Evolutionary conservation across 2,888 invertebrate species (phyloP), one percentile per base, ranked within the genome.

Genomic region (Rotaria socialis): DNA sequence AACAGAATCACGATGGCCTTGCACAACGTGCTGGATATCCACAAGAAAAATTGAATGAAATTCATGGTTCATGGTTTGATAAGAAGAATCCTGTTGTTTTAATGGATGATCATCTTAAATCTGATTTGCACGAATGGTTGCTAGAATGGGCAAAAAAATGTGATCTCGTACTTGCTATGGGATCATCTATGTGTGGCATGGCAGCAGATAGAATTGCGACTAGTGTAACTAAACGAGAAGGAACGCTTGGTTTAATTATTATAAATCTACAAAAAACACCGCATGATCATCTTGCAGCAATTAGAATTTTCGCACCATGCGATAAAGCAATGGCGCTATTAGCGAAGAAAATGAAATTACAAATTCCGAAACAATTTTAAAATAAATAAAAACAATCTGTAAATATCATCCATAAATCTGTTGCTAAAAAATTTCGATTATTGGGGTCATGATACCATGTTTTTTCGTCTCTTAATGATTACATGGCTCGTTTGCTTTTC

Each of bases 191-290:
- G 67, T 67, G 41, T 35, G 67, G 67, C 2, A 67, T 67, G 67
- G 35, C 35, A 35, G 67, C 67, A 6, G 67, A 67, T 41, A 35
- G 0, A 5, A 19, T 67, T 41, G 67, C 67, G 6, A 67, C 35
- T 0, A 67, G 67, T 16, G 67, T 67, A 6, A 35, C 67, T 41
- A 19, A 35, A 41, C 35, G 67, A 41, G 67, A 67, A 41, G 67
- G 19, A 67, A 67, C 67, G 7, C 67, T 67, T 67, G 67, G 85
- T 19, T 41, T 86, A n/a, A 55, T 86, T 55, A 86, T 86, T 47
- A 24, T 85, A 55, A 86, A 86, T 86, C 50, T 86, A 24, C 86
- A 86, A 74, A 85, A 50, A 84, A 85, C 85, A 43, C 85, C 85
- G 16, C 85, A 43, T 58, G 85, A 85, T 43, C 47, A 74, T 52